Evolutionary conservation across 2,888 invertebrate species (phyloP), one percentile per base, ranked within the genome.

Genomic region (Pandemis cinnamomeana): DNA sequence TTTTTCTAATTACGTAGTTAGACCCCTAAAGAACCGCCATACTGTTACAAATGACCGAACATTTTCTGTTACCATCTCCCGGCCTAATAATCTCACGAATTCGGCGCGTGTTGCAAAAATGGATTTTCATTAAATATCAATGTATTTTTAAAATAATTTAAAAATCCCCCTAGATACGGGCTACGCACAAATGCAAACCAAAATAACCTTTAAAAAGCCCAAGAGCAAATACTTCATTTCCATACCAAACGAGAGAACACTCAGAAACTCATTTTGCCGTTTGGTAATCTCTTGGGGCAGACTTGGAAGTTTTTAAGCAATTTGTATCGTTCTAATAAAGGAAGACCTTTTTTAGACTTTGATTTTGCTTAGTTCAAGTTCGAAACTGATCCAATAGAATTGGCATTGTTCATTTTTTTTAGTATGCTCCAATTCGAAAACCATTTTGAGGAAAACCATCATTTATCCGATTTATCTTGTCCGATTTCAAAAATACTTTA

Each of bases 261-360:
- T 71, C 64, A 41, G 36, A 71, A 71, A 71, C 71, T 71, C 64
- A 71, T 71, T 71, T 66, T 66, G 71, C 58, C 58, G 11, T 15
- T 71, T 48, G 36, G 64, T 71, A 58, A 71, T 66, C 64, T 48
- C 64, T 46, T 7, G 63, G 46, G 62, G n/a, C 41, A 61, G 13
- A 48, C 46, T 71, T 63, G 51, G 36, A 58, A 44, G 41, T 55
- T 58, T 8, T 42, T 20, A 2, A 20, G 62, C 64, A 64, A 27
- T 64, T 55, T 58, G 46, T 63, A 63, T 71, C n/a, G 66, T 46
- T 42, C 55, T 44, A 71, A 58, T 15, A 55, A 66, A 58, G 20
- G 27, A 66, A 51, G 13, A 27, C 44, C 42, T 64, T 64, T 55
- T 55, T 11, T 11, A 11, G 27, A 51, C 13, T 68, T 60, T 10